Base-by-base conservation (phyloP, 2,113 vertebrate genomes). In the Cricetomys ansorgei region DNA sequence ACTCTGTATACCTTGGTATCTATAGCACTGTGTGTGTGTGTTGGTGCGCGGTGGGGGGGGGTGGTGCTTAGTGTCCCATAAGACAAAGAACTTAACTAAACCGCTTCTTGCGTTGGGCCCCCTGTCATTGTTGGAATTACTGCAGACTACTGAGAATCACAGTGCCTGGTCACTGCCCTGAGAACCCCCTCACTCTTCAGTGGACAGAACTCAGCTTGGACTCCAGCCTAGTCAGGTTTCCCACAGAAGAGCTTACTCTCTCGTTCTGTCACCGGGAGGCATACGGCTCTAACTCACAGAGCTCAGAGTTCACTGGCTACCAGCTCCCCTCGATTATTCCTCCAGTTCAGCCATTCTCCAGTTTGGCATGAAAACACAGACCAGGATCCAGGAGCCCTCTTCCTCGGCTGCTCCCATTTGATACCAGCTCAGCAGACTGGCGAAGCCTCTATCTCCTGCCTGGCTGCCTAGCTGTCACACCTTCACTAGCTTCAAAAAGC, bases 401-500 rank as follows among this genome's bases (percentile, higher is more conserved):
- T 21, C 50, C 16, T 8, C n/a, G 1, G 40, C 79, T n/a, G 7
- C 43, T 72, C 27, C 86, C 29, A 50, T 65, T 73, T n/a, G 13
- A 7, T 29, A 2, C 23, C 0, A 13, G 65, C 37, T 11, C 77
- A 75, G 40, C 34, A 16, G 55, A 77, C 59, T 43, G 40, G n/a
- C 4, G 27, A 88, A 55, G 65, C 17, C 67, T 72, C 4, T 0
- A 34, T 25, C 0, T 53, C 88, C 81, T 53, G 34, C 80, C 80
- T 57, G 81, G 40, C 92, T n/a, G 89, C 80, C 93, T 83, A 29
- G 45, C 96, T 96, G 96, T 97, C 97, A 97, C 67, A 97, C 95
- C 95, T 97, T 94, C 73, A 12, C 88, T 70, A 76, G 94, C 97
- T 97, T 97, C 97, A 97, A 97, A 97, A 97, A 97, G 96, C 97